Evolutionary conservation across 2,797 vertebrate species (phyloP).

Genomic region (Schizothorax lantsangensis): DNA sequence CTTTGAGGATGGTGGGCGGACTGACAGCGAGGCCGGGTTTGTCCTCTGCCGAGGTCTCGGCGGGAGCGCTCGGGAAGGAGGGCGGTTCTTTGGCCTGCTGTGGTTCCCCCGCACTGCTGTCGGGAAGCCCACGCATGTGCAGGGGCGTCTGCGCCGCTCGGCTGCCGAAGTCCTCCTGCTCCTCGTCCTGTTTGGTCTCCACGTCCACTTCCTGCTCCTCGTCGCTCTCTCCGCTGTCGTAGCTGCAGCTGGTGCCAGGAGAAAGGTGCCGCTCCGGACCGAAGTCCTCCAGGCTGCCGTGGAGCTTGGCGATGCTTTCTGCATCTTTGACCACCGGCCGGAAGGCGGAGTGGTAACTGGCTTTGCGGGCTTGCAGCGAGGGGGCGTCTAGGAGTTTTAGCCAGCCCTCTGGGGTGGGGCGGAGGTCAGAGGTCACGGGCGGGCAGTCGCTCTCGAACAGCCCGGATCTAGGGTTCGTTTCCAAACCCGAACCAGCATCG

Average conservation of each 20-base stretch:
- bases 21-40: slow-evolving; percentile 72
- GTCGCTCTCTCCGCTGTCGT: slow-evolving; percentile 85
- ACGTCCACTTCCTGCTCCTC: slow-evolving; percentile 89
- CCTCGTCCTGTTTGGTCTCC: slow-evolving; percentile 75
- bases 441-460: slow-evolving; percentile 84
- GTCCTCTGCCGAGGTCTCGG: slow-evolving; percentile 68
- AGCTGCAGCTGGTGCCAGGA: slow-evolving; percentile 88
- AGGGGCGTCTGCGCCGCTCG: slow-evolving; percentile 58
- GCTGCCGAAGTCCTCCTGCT: slow-evolving; percentile 74
- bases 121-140: slow-evolving; percentile 66
- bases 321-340: slow-evolving; percentile 91
- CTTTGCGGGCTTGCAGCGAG: slow-evolving; percentile 76
- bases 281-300: slow-evolving; percentile 76
- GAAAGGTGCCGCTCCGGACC: slow-evolving; percentile 71
- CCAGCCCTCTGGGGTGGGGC: slow-evolving; percentile 80
- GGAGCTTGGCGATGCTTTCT: slow-evolving; percentile 92
- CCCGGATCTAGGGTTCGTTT: slow-evolving; percentile 66
- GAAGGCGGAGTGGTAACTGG: slow-evolving; percentile 91
- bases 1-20: slow-evolving; percentile 76
- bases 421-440: slow-evolving; percentile 73
- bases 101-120: slow-evolving; percentile 66
- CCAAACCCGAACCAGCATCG: slow-evolving; percentile 68
- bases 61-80: slow-evolving; percentile 60
- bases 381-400: slow-evolving; percentile 82
- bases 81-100: slow-evolving; percentile 72